Evolutionary conservation across 2,113 vertebrate species (phyloP), one percentile per base, ranked within the genome.

Genomic region (Turdus rufiventris): DNA sequence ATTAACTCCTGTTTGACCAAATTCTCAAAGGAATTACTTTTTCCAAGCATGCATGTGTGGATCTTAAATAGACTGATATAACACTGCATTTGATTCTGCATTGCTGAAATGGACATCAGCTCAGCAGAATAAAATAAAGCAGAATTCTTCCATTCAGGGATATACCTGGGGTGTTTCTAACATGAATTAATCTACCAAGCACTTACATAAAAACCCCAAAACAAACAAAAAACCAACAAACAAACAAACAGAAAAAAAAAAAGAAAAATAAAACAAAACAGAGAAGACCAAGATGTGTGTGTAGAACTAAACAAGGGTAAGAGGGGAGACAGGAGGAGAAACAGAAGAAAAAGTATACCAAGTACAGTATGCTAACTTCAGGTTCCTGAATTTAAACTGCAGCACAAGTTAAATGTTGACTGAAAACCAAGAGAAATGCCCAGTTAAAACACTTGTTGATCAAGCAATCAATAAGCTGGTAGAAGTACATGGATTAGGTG

Each of bases 271-370:
- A 20, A 40, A 40, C 40, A 47, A 47, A 47, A 2, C 12, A 36
- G 7, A 48, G 21, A 80, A 12, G 0, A 42, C 14, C 23, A 57
- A 81, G 5, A 25, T 8, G 0, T 42, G 5, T 3, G 2, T 19
- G 4, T 47, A 13, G 14, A 40, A 75, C 40, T 31, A 76, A 80
- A 61, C 5, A 0, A 71, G 6, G 4, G 25, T 17, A 56, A 71
- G 25, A 74, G 10, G 43, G 14, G 15, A 66, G 26, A 58, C 45
- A 76, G 12, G 8, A 83, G 3, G 6, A 65, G 8, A 80, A 87
- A 84, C 45, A 8, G 28, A 87, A 48, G 10, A 10, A 57, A 24
- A 66, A 70, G 47, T 4, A 3, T 62, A 33, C 3, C 7, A 63
- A 91, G 6, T 45, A 16, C 17, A 87, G 6, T 43, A 40, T 3